Evolutionary conservation across 1,140 invertebrate species (phyloP), one percentile per base, ranked within the genome.

Genomic region (Arctopsyche grandis): DNA sequence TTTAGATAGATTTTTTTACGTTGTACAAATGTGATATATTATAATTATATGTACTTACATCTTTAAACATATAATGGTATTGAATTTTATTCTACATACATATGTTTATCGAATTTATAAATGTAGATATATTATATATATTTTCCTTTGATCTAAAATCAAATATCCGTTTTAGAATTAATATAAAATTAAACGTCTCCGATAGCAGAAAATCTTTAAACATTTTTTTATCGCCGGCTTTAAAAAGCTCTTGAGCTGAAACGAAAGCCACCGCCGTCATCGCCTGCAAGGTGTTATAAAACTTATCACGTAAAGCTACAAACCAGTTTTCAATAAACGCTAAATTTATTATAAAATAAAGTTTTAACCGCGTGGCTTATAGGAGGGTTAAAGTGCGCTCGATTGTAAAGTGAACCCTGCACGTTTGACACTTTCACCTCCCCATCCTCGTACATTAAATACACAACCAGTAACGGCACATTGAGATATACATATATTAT

Each of bases 341-440:
- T 43, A 75, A 82, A 82, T 82, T 77, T 79, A 82, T 82, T 79
- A 82, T 82, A 82, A 82, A 81, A 81, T 81, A 81, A 81, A 82
- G 71, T 82, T 82, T 81, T 79, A 79, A 75, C 74, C 71, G 12
- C 63, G 69, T 26, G 26, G 71, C 71, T 52, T 48, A 48, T 22
- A 1, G 24, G 69, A 10, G 63, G 63, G 21, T 52, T 19, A 66
- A 22, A 21, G 58, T 9, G 63, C 9, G 22, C 63, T 12, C 63
- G 63, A 66, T 66, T 66, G 63, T 66, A 66, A 66, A 66, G 63
- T 12, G 48, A 52, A 52, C 48, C 48, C 44, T 3, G 16, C 24
- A 26, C 63, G 24, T 66, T 66, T 66, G 63, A 66, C 63, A 66
- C 63, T 22, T 66, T 14, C 21, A 29, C 21, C 63, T 12, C 63